Evolutionary conservation across 2,888 invertebrate species (phyloP).

Genomic region (Drosophila pegasa): DNA sequence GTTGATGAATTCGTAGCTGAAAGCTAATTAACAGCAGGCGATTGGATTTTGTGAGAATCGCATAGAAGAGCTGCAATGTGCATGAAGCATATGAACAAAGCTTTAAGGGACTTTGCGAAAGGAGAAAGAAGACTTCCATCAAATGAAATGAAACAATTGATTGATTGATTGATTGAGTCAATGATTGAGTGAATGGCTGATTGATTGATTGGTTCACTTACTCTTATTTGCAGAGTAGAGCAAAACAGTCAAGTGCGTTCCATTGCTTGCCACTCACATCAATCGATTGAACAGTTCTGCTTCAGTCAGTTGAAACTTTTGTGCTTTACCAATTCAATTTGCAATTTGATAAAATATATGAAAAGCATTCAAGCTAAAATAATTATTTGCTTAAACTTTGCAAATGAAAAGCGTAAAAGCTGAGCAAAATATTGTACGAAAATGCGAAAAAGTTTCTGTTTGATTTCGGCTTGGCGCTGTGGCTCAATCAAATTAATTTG

Average conservation of each 20-base stretch:
- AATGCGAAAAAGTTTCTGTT: constrained; percentile 30
- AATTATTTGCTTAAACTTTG: constrained; percentile 49
- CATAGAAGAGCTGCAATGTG: constrained; percentile 6
- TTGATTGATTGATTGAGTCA: not conserved
- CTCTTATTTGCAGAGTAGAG: not conserved
- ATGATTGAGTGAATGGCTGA: not conserved
- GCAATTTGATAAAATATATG: not conserved
- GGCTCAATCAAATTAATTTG: constrained; percentile 73
- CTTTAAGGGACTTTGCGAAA: not conserved
- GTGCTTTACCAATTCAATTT: not conserved
- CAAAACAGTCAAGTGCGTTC: too few species aligned
- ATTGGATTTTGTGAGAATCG: constrained; percentile 1
- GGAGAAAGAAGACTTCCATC: not conserved
- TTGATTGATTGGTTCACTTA: not conserved
- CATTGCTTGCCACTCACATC: not conserved
- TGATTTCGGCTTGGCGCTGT: constrained; percentile 8
- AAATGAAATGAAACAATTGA: not conserved
- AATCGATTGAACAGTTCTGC: not conserved
- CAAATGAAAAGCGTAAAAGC: constrained; percentile 9
- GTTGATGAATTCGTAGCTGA: not conserved
- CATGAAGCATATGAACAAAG: not conserved
- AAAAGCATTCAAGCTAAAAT: constrained; percentile 3
- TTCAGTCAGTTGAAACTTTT: not conserved
- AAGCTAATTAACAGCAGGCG: constrained; percentile 13
- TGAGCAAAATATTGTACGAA: not conserved